These are phyloP conservation scores for Adrianichthys oophorus DNA, from an alignment of 2,797 vertebrate species.

Conservation along the genomic window DNA sequence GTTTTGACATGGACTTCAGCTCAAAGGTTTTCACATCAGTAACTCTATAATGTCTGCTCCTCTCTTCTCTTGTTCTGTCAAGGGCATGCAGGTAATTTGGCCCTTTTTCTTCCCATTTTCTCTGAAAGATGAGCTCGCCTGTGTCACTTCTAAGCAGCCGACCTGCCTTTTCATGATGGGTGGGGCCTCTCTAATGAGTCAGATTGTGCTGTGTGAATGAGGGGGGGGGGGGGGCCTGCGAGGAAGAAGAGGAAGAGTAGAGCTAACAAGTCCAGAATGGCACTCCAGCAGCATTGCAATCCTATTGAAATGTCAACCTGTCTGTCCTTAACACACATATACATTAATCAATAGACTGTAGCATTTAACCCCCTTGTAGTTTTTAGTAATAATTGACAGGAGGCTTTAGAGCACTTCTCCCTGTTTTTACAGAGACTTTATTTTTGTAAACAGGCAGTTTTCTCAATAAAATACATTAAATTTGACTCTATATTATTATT, in stretches of 20 bases:
- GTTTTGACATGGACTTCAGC: slow-evolving; percentile 10
- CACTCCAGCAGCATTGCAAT: slow-evolving; percentile 47
- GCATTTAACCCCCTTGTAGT: no score
- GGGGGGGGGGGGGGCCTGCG: slow-evolving; percentile 15
- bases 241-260: slow-evolving; percentile 57
- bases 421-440: no score
- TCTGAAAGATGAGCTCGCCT: slow-evolving; percentile 15
- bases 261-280: slow-evolving; percentile 56
- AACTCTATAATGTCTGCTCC: not conserved
- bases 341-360: not conserved
- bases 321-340: slow-evolving; percentile 3
- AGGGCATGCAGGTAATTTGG: slow-evolving; percentile 14
- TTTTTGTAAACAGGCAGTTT: no score
- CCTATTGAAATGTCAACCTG: slow-evolving; percentile 34
- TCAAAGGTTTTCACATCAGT: slow-evolving; percentile 9
- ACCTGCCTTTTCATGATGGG: slow-evolving; percentile 18
- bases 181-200: slow-evolving; percentile 44
- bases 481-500: no score
- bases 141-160: slow-evolving; percentile 24
- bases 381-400: no score
- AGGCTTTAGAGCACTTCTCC: no score
- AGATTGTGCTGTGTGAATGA: slow-evolving; percentile 22
- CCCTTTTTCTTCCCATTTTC: slow-evolving; percentile 4
- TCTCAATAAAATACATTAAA: no score
- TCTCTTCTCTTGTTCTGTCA: slow-evolving; percentile 8